phyloP scores from a whole-genome alignment of 2,888 invertebrate genomes.

The Tineola bisselliella region DNA sequence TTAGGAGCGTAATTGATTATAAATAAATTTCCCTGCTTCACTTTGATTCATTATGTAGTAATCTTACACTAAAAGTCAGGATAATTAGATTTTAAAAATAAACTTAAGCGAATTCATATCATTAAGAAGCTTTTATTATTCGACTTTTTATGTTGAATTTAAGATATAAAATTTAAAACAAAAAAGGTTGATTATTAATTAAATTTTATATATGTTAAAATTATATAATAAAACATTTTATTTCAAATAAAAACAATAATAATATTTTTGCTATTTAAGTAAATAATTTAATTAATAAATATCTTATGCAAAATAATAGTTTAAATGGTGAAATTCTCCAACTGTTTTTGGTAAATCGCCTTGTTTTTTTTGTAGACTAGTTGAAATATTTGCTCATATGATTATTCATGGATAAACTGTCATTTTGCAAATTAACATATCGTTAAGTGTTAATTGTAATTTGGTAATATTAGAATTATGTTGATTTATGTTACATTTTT shows the following conservation, averaged over 20 bases:
- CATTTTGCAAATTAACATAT: conserved; percentile 1
- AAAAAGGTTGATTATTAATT: too few relatives aligned
- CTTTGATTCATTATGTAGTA: not conserved
- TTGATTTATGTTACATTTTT: not conserved
- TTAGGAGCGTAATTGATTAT: not conserved
- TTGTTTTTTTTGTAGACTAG: not conserved
- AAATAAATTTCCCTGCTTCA: not conserved
- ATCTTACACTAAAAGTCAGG: not conserved
- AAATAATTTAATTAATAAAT: not conserved
- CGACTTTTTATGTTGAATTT: not conserved
- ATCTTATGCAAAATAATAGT: not conserved
- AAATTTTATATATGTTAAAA: too few relatives aligned
- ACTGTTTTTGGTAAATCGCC: not conserved
- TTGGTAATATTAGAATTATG: not conserved
- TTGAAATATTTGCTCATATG: not conserved
- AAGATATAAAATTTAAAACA: too few relatives aligned
- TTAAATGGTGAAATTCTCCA: not conserved
- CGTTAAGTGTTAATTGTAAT: not conserved
- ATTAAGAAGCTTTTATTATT: not conserved
- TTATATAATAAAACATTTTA: too few relatives aligned
- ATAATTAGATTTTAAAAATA: not conserved
- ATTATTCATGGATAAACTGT: not conserved
- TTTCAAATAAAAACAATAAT: too few relatives aligned
- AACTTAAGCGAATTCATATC: not conserved
- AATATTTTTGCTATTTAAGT: too few relatives aligned